Evolutionary conservation across 1,140 invertebrate species (phyloP), one percentile per base, ranked within the genome.

Genomic region (Kradibia gibbosae): DNA sequence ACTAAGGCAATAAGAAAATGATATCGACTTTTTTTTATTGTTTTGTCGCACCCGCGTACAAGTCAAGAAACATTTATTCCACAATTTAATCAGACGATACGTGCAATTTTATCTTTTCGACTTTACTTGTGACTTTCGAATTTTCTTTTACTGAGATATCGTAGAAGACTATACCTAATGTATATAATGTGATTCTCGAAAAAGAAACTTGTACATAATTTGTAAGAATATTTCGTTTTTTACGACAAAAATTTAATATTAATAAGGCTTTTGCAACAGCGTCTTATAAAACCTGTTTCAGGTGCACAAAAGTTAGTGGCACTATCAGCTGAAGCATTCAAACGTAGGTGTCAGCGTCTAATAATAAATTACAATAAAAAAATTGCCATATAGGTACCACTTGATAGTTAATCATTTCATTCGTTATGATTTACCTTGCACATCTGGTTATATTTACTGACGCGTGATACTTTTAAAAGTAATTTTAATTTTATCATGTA

Each of bases 401-500:
- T n/a, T n/a, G n/a, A n/a, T n/a, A n/a, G n/a, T n/a, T n/a, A n/a
- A 70, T 42, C 36, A 57, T 28, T 39, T 36, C 8, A 28, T 34
- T 67, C 28, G 22, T 77, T n/a, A 65, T 48, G 31, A 67, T 53
- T 78, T 78, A 70, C 53, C 62, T 78, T 62, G 39, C 15, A 17
- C 25, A 45, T 13, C 67, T 42, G 22, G n/a, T 72, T 50, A 4
- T 34, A 0, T 39, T 10, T 15, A 48, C 36, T 17, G 50, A 8
- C 28, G 22, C 53, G 36, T 75, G 73, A 57, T n/a, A 25, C 28
- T 60, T 75, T 75, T 55, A 39, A 73, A 73, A 39, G 17, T 11
- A 67, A 53, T 53, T 78, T 70, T 22, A 78, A 22, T 28, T 42
- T 60, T 13, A 42, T 50, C 75, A 50, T 45, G 82, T 82, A 83